Evolutionary conservation across 1,140 invertebrate species (phyloP).

Genomic region (Eumaeus atala): DNA sequence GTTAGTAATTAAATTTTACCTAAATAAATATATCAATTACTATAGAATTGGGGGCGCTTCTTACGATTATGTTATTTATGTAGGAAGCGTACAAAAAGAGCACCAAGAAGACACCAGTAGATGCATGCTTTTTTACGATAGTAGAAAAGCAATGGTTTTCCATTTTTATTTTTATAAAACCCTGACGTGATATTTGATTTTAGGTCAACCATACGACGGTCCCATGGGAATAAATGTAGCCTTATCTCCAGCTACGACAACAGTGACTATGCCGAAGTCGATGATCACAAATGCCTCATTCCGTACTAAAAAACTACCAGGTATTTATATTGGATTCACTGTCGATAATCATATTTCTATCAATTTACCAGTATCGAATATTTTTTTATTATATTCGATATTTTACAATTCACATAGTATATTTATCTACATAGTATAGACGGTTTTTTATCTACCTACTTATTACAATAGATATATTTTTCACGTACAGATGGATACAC

Average conservation of each 20-base stretch:
- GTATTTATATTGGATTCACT: constrained; percentile 54
- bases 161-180: constrained; percentile 1
- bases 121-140: too few species aligned
- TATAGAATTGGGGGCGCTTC: too few species aligned
- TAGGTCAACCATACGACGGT: constrained; percentile 83
- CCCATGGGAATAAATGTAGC: constrained; percentile 87
- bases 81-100: too few species aligned
- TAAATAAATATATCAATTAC: too few species aligned
- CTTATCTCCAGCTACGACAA: constrained; percentile 85
- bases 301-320: constrained; percentile 95
- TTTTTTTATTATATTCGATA: too few species aligned
- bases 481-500: constrained; percentile 33
- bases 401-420: too few species aligned
- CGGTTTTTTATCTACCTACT: constrained; percentile 10
- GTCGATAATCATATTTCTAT: neutral
- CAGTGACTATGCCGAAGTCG: constrained; percentile 89
- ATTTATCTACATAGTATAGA: too few species aligned
- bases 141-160: neutral
- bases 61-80: too few species aligned
- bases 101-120: too few species aligned
- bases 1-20: too few species aligned
- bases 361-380: too few species aligned
- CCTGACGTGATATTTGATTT: constrained; percentile 11
- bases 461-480: constrained; percentile 23
- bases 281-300: constrained; percentile 99